phyloP scores from a whole-genome alignment of 1,140 invertebrate species.

The Galleria mellonella region DNA sequence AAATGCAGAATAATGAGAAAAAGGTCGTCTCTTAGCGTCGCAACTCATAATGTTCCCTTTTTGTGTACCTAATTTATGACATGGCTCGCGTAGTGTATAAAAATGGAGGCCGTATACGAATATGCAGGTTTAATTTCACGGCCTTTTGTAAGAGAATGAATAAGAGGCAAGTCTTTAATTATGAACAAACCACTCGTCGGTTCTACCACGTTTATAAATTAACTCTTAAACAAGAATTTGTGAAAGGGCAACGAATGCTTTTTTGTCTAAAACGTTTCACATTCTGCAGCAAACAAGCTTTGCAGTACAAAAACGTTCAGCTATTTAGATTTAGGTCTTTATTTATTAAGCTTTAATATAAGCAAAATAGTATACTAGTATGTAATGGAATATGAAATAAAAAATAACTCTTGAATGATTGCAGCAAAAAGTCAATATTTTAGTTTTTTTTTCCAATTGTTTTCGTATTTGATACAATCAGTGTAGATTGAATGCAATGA shows the following conservation, averaged over 20 bases:
- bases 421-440: too few relatives aligned
- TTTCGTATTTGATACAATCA: too few relatives aligned
- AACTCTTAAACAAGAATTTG: constrained; percentile 22
- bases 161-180: constrained; percentile 46
- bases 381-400: too few relatives aligned
- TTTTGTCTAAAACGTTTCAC: constrained; percentile 10
- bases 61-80: constrained; percentile 50
- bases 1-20: constrained; percentile 38
- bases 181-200: constrained; percentile 27
- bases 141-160: constrained; percentile 43
- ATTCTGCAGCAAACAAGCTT: constrained; percentile 2
- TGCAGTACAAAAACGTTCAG: too few relatives aligned
- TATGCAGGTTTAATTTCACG: constrained; percentile 46
- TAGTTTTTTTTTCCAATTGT: too few relatives aligned
- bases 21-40: constrained; percentile 25
- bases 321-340: too few relatives aligned
- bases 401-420: too few relatives aligned
- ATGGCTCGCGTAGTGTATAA: constrained; percentile 39
- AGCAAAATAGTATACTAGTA: too few relatives aligned
- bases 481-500: too few relatives aligned
- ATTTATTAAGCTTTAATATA: too few relatives aligned
- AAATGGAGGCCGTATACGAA: constrained; percentile 40
- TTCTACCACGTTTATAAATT: constrained; percentile 10
- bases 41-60: constrained; percentile 38
- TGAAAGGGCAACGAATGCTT: constrained; percentile 13